Percentiles rank a stretch among this genome's conserved stretches.
These are phyloP conservation scores for Pristionchus mayeri DNA, from an alignment of 2,888 invertebrate genomes.

Conservation along the genomic window DNA sequence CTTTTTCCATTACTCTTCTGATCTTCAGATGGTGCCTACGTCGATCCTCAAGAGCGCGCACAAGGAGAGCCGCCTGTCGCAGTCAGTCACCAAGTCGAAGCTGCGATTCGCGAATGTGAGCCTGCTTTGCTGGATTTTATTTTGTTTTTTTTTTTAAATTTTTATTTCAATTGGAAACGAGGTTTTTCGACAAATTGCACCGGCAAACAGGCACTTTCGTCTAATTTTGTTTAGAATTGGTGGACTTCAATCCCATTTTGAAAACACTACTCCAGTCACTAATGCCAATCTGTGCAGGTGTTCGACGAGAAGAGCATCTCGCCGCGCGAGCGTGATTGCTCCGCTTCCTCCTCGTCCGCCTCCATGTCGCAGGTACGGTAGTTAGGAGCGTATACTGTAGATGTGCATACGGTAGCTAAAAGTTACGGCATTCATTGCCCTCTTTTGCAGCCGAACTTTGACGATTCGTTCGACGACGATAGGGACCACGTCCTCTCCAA, in stretches of 20 bases:
- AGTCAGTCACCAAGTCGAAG: not conserved
- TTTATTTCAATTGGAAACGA: no score
- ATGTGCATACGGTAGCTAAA: not conserved
- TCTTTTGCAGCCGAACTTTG: conserved; percentile 26
- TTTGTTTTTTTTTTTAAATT: not conserved
- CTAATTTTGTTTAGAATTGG: no score
- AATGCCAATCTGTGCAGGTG: no score
- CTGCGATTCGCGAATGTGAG: conserved; percentile 18
- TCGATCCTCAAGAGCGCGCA: conserved; percentile 32
- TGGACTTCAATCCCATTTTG: no score
- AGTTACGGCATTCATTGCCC: not conserved
- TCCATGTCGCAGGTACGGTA: conserved; percentile 15
- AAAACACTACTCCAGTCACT: no score
- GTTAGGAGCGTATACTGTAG: not conserved
- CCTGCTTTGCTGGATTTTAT: no score
- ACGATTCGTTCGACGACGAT: conserved; percentile 23
- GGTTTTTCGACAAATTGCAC: no score
- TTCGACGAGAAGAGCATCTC: conserved; percentile 44
- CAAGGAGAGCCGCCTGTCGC: not conserved
- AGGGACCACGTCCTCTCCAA: not conserved
- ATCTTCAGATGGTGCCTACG: not conserved
- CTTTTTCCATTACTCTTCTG: no score
- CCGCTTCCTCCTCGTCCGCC: not conserved
- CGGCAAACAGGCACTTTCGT: not conserved
- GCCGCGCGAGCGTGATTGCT: not conserved